Conservation (phyloP, 2,888 invertebrate genomes). For the Drosophila paranaensis region DNA sequence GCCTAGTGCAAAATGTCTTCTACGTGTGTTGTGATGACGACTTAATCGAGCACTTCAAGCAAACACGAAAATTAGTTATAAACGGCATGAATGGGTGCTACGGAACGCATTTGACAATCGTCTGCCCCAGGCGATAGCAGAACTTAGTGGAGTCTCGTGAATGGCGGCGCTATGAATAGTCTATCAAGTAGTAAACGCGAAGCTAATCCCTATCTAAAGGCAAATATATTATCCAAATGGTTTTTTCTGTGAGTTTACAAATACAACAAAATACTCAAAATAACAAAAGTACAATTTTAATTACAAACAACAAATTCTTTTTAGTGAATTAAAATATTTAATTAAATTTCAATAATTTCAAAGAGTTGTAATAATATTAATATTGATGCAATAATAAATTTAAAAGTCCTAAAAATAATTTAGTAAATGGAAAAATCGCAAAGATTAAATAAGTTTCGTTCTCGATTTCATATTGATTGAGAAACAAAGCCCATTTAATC, state of each 20-base stretch:
- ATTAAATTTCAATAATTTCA: neutral
- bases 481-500: constrained; percentile 23
- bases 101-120: constrained; percentile 37
- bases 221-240: constrained; percentile 88
- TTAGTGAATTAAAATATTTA: neutral
- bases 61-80: constrained; percentile 46
- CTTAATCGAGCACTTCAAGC: constrained; percentile 6
- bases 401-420: neutral
- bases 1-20: constrained; percentile 63
- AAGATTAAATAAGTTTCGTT: neutral
- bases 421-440: neutral
- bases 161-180: constrained; percentile 63
- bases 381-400: neutral
- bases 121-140: constrained; percentile 15
- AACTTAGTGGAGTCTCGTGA: constrained; percentile 4
- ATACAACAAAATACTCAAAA: neutral
- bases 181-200: constrained; percentile 77
- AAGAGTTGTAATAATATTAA: neutral
- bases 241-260: constrained; percentile 88
- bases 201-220: constrained; percentile 88
- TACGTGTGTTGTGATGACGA: constrained; percentile 24
- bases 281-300: neutral
- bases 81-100: constrained; percentile 1
- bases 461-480: constrained; percentile 13
- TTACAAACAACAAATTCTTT: too few species aligned